Evolutionary conservation across 2,888 invertebrate genomes (phyloP).

Genomic region (Drosophila rellima): DNA sequence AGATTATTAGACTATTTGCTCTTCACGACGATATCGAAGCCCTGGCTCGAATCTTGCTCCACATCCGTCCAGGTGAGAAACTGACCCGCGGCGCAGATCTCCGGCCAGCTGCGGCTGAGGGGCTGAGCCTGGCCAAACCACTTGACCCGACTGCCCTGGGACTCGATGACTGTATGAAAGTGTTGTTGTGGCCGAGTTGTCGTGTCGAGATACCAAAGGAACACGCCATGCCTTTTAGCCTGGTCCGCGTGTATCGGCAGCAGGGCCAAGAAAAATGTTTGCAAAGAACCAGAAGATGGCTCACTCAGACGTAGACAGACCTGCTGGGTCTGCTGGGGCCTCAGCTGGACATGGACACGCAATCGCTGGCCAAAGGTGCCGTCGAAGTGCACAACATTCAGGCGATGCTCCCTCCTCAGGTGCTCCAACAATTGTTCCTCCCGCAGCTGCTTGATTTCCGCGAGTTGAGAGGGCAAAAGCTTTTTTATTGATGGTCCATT

Average conservation of each 20-base stretch:
- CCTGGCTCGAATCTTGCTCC: conserved; percentile 27
- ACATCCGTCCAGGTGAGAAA: conserved; percentile 62
- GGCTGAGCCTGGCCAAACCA: conserved; percentile 83
- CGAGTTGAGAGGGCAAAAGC: conserved; percentile 44
- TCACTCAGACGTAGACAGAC: conserved; percentile 63
- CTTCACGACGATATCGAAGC: conserved; percentile 80
- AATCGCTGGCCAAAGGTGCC: conserved; percentile 75
- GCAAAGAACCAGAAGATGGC: conserved; percentile 22
- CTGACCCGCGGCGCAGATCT: conserved; percentile 72
- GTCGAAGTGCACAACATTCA: conserved; percentile 79
- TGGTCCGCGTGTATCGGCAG: conserved; percentile 49
- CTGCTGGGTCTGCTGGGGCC: conserved; percentile 72
- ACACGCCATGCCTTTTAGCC: conserved; percentile 56
- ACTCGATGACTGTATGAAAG: conserved; percentile 83
- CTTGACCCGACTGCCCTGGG: conserved; percentile 70
- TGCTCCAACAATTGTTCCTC: conserved; percentile 73
- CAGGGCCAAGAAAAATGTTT: conserved; percentile 80
- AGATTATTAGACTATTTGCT: conserved; percentile 58
- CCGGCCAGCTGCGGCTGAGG: conserved; percentile 77
- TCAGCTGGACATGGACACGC: conserved; percentile 60
- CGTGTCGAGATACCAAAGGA: conserved; percentile 80
- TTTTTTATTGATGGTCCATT: conserved; percentile 59
- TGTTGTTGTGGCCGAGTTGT: conserved; percentile 33
- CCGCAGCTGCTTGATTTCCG: neutral
- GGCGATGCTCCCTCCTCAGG: conserved; percentile 77